These are phyloP conservation scores for Oreotrochilus melanogaster DNA, from an alignment of 2,113 vertebrate species.

Conservation along the genomic window DNA sequence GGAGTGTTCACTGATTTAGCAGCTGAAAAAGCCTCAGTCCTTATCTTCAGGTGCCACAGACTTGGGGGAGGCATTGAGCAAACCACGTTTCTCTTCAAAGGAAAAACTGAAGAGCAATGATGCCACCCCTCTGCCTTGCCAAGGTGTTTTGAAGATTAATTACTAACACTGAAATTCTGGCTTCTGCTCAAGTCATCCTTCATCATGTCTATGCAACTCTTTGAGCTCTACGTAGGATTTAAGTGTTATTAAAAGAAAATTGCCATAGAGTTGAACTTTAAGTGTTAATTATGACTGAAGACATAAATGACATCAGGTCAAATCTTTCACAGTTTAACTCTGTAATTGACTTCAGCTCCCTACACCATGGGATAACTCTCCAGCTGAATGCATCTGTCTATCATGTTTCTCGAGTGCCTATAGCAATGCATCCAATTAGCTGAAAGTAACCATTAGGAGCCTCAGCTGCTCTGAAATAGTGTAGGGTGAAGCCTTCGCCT, in stretches of 20 bases:
- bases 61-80: neutral
- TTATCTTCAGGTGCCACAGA: neutral
- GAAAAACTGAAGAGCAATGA: neutral
- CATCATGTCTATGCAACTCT: conserved; percentile 22
- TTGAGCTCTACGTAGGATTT: conserved; percentile 15
- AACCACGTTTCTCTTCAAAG: neutral
- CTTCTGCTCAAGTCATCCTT: conserved; percentile 28
- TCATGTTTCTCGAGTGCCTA: conserved; percentile 30
- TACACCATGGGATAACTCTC: conserved; percentile 27
- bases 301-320: conserved; percentile 62
- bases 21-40: neutral
- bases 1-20: neutral
- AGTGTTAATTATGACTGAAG: conserved; percentile 50
- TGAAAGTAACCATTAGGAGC: neutral
- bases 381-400: conserved; percentile 15
- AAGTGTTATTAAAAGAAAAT: conserved; percentile 59
- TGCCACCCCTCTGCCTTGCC: neutral
- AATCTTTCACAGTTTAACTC: conserved; percentile 48
- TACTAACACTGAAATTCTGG: neutral
- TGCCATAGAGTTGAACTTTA: conserved; percentile 49
- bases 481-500: neutral
- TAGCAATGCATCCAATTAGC: conserved; percentile 13
- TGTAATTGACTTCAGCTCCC: conserved; percentile 26
- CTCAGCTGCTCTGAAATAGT: neutral
- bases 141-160: conserved; percentile 44